Conservation (phyloP, 37 sponge, comb jelly and placozoan genomes). For the Tethya wilhelma region DNA sequence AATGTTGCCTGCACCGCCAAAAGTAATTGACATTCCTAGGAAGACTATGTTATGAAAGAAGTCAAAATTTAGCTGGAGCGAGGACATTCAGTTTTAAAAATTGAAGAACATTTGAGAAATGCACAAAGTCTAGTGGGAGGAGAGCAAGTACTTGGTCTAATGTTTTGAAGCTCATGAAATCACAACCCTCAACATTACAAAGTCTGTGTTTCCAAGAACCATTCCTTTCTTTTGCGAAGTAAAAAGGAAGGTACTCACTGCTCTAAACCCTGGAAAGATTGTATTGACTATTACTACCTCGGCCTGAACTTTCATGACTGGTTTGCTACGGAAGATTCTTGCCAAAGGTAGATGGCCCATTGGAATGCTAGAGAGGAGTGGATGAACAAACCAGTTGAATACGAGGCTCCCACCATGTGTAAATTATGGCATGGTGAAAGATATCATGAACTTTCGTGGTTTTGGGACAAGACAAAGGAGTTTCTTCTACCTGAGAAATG, state of each 20-base stretch:
- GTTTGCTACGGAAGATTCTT: neutral
- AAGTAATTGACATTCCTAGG: no score
- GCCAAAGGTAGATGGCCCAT: neutral
- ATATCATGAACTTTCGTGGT: slow-evolving; percentile 3
- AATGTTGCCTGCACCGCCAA: no score
- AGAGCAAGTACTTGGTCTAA: slow-evolving; percentile 1
- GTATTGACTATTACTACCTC: slow-evolving; percentile 16
- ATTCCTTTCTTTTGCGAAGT: neutral
- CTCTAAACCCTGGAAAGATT: neutral
- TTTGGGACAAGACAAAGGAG: slow-evolving; percentile 2
- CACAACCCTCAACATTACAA: slow-evolving; percentile 8
- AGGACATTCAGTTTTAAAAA: neutral
- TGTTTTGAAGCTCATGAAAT: neutral
- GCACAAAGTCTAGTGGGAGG: slow-evolving; percentile 1
- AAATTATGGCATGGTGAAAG: slow-evolving; percentile 24
- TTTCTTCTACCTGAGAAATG: slow-evolving; percentile 13
- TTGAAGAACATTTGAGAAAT: slow-evolving; percentile 15
- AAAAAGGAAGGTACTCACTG: neutral
- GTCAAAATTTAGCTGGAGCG: neutral
- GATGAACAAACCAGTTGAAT: slow-evolving; percentile 2
- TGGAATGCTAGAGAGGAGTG: slow-evolving; percentile 4
- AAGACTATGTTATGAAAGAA: neutral
- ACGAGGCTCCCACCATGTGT: neutral
- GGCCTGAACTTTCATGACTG: slow-evolving; percentile 4
- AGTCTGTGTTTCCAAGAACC: neutral